Evolutionary conservation across 1,140 invertebrate genomes (phyloP), one percentile per base, ranked within the genome.

Genomic region (Eumeta japonica): DNA sequence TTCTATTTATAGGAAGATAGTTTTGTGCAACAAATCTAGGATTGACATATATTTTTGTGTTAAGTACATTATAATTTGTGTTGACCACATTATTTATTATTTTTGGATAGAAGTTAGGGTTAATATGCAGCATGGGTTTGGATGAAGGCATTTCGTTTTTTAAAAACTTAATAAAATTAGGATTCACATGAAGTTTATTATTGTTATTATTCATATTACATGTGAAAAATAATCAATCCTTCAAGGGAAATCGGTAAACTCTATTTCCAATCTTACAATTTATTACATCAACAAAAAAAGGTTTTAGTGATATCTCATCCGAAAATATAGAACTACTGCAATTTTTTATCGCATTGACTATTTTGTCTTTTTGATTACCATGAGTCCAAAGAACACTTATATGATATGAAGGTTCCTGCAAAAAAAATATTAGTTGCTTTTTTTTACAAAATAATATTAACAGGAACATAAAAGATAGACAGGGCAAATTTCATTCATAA

Each of bases 341-440:
- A 24, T 53, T 32, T 1, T 58, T 50, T 32, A 67, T 37, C 35
- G 50, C 45, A 33, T 33, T 47, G 31, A 34, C 60, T 17, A 85
- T 54, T 42, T 71, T 58, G 5, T 66, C 48, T 46, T 71, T 63
- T 39, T 78, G 58, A 62, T 87, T 76, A 5, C 83, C 85, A 43
- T 83, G 59, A 30, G 76, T 75, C 82, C 85, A 87, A 3, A 81
- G 59, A 37, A 87, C 73, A 56, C 85, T 87, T 39, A 86, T 76
- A 46, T 88, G 86, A 66, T 83, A 85, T 5, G 83, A 86, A 31
- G 82, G 80, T 55, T 85, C 73, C 85, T 87, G 48, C n/a, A 75
- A 73, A 66, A 68, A 35, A 62, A 49, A 46, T 44, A 33, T 37
- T 31, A n/a, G n/a, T n/a, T n/a, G n/a, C n/a, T n/a, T n/a, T n/a